Percentiles rank a stretch among this genome's conserved stretches.
Conservation (phyloP, 2,113 vertebrate species). For the Herpailurus yagouaroundi region DNA sequence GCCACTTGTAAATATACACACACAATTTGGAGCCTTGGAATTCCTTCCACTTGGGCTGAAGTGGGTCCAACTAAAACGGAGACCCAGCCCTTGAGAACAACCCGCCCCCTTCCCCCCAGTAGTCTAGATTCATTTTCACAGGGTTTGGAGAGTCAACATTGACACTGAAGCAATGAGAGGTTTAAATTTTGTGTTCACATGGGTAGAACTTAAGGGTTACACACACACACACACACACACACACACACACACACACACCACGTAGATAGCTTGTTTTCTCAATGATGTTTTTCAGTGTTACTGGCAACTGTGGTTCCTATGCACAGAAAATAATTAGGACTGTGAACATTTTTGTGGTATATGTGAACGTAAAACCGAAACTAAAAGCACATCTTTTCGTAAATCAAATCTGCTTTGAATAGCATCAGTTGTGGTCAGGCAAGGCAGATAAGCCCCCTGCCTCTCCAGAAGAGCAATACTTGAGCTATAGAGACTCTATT, state of each 20-base stretch:
- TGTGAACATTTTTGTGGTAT: not conserved
- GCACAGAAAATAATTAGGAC: not conserved
- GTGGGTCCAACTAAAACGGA: not conserved
- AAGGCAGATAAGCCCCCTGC: not conserved
- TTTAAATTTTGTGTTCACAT: not conserved
- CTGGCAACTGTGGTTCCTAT: not conserved
- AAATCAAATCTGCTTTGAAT: not conserved
- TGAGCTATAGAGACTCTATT: slow-evolving; percentile 46
- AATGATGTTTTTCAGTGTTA: not conserved
- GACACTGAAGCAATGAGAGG: not conserved
- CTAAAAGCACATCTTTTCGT: not conserved
- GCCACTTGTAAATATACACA: not conserved
- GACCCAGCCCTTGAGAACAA: not conserved
- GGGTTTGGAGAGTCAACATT: not conserved
- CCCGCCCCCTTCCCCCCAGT: rapidly evolving
- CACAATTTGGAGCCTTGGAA: not conserved
- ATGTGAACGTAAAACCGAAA: not conserved
- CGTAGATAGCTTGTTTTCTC: not conserved
- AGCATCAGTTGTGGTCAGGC: not conserved
- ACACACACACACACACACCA: not conserved
- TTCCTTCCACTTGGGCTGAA: not conserved
- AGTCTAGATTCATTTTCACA: not conserved
- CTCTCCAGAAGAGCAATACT: not conserved
- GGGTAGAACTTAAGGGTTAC: not conserved
- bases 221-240: not conserved